A percentile compares a stretch with the other conserved stretches of the same genome.
These are phyloP conservation scores for Tubulanus polymorphus DNA, from an alignment of 2,888 invertebrate genomes.

Conservation along the genomic window DNA sequence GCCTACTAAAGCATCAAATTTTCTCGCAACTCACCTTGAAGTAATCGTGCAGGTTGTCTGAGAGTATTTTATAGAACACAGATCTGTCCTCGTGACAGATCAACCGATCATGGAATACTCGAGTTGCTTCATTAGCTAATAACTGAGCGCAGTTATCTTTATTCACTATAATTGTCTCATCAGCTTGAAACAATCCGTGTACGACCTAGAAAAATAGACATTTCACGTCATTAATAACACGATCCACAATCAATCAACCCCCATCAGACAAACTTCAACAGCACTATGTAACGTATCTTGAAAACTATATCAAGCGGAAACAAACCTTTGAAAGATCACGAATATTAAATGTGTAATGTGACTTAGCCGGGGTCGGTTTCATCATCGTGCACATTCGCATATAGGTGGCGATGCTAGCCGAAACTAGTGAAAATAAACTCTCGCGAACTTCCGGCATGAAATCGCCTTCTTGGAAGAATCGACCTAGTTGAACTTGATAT, in stretches of 20 bases:
- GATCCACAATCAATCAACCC: too few relatives aligned
- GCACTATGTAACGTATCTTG: too few relatives aligned
- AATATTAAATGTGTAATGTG: conserved; percentile 54
- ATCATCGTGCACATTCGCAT: conserved; percentile 47
- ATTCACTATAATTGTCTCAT: conserved; percentile 43
- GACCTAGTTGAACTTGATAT: conserved; percentile 52
- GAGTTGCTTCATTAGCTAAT: conserved; percentile 50
- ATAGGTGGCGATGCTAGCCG: conserved; percentile 49
- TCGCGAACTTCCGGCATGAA: conserved; percentile 49
- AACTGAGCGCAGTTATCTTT: conserved; percentile 47
- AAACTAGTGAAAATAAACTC: conserved; percentile 44
- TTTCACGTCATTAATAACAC: too few relatives aligned
- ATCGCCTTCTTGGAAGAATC: conserved; percentile 50
- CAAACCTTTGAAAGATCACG: conserved; percentile 49
- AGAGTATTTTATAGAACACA: conserved; percentile 43
- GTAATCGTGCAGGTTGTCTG: conserved; percentile 48
- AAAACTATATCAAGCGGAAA: too few relatives aligned
- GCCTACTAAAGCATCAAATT: too few relatives aligned
- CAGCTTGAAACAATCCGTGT: conserved; percentile 48
- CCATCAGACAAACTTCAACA: too few relatives aligned
- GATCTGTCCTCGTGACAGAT: conserved; percentile 36
- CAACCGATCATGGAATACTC: conserved; percentile 52
- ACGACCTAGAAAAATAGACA: conserved; percentile 40
- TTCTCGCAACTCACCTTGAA: conserved; percentile 41
- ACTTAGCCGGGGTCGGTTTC: conserved; percentile 51